These are phyloP conservation scores for Myotis lucifugus DNA, from an alignment of 2,113 vertebrate genomes.

Conservation along the genomic window DNA sequence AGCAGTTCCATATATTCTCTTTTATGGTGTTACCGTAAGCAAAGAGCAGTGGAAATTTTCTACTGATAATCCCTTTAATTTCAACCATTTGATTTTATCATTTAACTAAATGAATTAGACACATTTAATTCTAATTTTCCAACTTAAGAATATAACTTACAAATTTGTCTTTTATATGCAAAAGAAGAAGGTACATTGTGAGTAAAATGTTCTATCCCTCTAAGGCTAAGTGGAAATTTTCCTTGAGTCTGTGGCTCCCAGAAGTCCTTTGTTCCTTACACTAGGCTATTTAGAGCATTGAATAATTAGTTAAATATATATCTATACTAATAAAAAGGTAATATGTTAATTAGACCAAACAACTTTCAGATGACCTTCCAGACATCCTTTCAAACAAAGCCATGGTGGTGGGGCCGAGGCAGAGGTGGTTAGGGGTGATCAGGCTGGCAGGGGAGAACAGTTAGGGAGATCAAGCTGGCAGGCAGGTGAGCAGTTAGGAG, in stretches of 20 bases:
- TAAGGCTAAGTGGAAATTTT: background rate
- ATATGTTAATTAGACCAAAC: too few relatives aligned
- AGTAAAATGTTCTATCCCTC: background rate
- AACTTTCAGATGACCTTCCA: too few relatives aligned
- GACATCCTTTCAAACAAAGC: too few relatives aligned
- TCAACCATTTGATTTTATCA: background rate
- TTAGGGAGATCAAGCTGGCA: too few relatives aligned
- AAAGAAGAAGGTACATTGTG: background rate
- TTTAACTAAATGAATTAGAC: background rate
- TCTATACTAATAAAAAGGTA: too few relatives aligned
- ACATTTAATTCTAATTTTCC: background rate
- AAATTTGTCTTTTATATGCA: background rate
- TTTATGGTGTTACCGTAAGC: background rate
- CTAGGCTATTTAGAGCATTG: background rate
- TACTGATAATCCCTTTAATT: background rate
- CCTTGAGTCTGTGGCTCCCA: background rate
- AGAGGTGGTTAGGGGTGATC: too few relatives aligned
- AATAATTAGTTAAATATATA: background rate
- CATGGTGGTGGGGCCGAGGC: too few relatives aligned
- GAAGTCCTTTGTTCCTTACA: background rate
- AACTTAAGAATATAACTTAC: background rate
- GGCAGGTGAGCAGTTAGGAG: too few relatives aligned
- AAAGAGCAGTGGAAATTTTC: background rate
- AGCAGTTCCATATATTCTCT: background rate
- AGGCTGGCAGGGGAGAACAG: too few relatives aligned